These are phyloP conservation scores for Echinometra lucunter DNA, from an alignment of 53 echinoderm and acorn worm genomes.

Conservation along the genomic window DNA sequence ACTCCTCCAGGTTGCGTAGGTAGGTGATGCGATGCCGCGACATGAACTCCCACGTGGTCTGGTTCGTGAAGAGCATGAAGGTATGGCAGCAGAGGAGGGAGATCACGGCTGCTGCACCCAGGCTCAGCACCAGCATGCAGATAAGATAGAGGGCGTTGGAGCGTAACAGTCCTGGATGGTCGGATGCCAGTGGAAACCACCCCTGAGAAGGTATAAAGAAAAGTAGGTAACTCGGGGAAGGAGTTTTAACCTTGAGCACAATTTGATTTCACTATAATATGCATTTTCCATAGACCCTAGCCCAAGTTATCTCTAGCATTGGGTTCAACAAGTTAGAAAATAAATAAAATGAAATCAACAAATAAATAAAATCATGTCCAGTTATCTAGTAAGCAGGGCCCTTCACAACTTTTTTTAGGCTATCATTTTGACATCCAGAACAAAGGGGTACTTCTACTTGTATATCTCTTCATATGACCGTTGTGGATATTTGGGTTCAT, in stretches of 20 bases:
- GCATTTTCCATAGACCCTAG: too few relatives aligned
- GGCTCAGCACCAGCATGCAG: slow-evolving; percentile 77
- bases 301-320: too few relatives aligned
- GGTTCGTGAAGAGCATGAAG: slow-evolving; percentile 93
- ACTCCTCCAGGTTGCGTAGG: slow-evolving; percentile 88
- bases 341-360: too few relatives aligned
- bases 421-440: too few relatives aligned
- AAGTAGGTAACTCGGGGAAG: neutral
- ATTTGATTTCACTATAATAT: too few relatives aligned
- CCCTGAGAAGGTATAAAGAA: slow-evolving; percentile 67
- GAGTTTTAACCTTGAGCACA: neutral
- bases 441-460: too few relatives aligned
- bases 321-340: too few relatives aligned
- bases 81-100: slow-evolving; percentile 93
- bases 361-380: too few relatives aligned
- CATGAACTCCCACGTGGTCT: slow-evolving; percentile 99
- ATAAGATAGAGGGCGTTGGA: slow-evolving; percentile 83
- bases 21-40: slow-evolving; percentile 95
- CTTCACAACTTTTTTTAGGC: too few relatives aligned
- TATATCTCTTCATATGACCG: neutral
- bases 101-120: slow-evolving; percentile 78
- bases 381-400: neutral
- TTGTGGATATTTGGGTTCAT: neutral
- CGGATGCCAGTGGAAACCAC: slow-evolving; percentile 81
- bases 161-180: slow-evolving; percentile 83